Percentiles rank a stretch among this genome's conserved stretches.
phyloP scores from a whole-genome alignment of 1,140 invertebrate genomes.

The Teleopsis dalmanni region DNA sequence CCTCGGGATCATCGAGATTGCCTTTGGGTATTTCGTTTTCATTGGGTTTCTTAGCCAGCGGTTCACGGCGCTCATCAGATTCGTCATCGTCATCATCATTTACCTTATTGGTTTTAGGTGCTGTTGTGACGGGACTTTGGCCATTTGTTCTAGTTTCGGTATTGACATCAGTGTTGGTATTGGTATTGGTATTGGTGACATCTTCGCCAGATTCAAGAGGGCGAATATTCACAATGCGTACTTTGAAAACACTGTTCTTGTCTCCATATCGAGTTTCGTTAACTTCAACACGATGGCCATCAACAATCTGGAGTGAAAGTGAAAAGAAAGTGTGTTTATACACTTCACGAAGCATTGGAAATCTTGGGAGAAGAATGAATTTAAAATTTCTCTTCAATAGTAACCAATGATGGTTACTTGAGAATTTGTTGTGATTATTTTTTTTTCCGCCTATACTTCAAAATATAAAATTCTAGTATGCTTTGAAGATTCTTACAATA shows the following conservation, averaged over 20 bases:
- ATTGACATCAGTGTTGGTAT: background rate
- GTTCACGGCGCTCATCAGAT: conserved; percentile 12
- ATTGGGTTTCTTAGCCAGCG: conserved; percentile 8
- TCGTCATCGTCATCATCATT: conserved; percentile 3
- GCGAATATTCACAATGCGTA: conserved; percentile 37
- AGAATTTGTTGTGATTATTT: no score
- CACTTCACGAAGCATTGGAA: no score
- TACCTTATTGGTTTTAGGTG: background rate
- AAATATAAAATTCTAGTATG: no score
- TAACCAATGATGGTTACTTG: no score
- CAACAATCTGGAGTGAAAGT: conserved; percentile 23
- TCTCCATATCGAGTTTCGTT: conserved; percentile 38
- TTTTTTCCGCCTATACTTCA: background rate
- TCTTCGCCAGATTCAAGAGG: conserved; percentile 35
- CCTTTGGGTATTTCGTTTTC: conserved; percentile 16
- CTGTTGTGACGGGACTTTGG: conserved; percentile 4
- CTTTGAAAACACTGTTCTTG: conserved; percentile 32
- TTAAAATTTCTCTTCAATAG: no score
- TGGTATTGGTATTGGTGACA: conserved; percentile 21
- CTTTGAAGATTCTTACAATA: no score
- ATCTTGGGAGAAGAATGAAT: no score
- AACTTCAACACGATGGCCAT: conserved; percentile 39
- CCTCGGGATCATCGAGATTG: conserved; percentile 15
- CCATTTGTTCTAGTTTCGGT: background rate
- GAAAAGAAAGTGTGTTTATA: no score